Evolutionary conservation across 2,888 invertebrate species (phyloP), one percentile per base, ranked within the genome.

Genomic region (Cenopis cana): DNA sequence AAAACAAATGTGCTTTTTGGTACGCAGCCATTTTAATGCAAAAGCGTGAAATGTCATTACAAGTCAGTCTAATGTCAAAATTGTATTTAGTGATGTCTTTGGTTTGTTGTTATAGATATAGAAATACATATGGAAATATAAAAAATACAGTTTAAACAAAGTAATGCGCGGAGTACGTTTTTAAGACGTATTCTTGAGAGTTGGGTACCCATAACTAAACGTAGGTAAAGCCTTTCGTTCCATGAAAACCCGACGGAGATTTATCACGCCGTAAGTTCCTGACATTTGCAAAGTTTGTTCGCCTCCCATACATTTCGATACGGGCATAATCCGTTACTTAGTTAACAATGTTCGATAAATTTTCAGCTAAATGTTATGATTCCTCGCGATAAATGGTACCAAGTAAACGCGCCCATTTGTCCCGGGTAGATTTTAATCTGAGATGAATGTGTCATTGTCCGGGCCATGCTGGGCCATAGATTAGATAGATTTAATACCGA

Each of bases 381-480:
- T 75, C 68, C 76, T 70, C 74, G 72, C 74, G 74, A 72, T 67
- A 68, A 68, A 68, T 68, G 77, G 77, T 76, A 74, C 76, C 74
- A 75, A 77, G 76, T 79, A 81, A 85, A 83, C 85, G 77, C 80
- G 77, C 77, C 82, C 80, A 90, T 89, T 89, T 88, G 88, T 89
- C 84, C 78, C 73, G 80, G 79, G 83, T 86, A 85, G 88, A 90
- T 90, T 86, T 84, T 85, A 88, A 89, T 89, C 88, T 85, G 49
- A 81, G 82, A 85, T 83, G 82, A 86, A 88, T 89, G 84, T 85
- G 83, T 87, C 87, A 85, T 85, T 86, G 85, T 82, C 77, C 77
- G 75, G 12, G 59, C 69, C 76, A 72, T 69, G 77, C 77, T 74
- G 78, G 77, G 77, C 78, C 67, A 61, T 50, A 71, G 71, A 71